Conservation (phyloP, 2,797 vertebrate genomes). For the Coregonus sp. region DNA sequence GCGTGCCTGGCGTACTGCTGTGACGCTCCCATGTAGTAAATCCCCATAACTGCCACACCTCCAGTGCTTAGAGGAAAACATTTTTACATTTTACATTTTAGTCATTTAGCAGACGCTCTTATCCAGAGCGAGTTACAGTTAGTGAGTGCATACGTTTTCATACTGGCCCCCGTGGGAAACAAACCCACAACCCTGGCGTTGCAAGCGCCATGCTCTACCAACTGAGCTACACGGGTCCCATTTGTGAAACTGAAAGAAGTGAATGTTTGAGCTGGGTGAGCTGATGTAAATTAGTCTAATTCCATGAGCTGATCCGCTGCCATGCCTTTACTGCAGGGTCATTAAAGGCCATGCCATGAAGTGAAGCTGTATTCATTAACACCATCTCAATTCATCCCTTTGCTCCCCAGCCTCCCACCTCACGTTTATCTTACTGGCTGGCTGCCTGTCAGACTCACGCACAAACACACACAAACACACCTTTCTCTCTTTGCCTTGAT, state of each 20-base stretch:
- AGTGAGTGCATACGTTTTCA: too few relatives aligned
- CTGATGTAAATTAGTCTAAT: too few relatives aligned
- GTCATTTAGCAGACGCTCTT: too few relatives aligned
- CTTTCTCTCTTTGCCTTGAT: neutral
- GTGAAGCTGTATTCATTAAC: slow-evolving; percentile 9
- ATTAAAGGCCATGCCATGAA: slow-evolving; percentile 4
- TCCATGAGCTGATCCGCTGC: neutral
- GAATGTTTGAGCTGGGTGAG: too few relatives aligned
- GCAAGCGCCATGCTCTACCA: too few relatives aligned
- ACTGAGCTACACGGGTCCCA: too few relatives aligned
- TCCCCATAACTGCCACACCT: neutral
- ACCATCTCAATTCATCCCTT: neutral
- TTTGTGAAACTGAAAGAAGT: too few relatives aligned
- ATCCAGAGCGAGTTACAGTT: too few relatives aligned
- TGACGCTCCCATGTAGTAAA: slow-evolving; percentile 8
- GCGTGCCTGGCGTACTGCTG: neutral
- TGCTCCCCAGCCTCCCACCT: neutral
- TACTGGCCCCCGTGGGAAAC: too few relatives aligned
- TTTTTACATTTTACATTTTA: too few relatives aligned
- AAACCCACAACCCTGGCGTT: too few relatives aligned
- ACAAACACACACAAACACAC: neutral
- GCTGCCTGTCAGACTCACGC: neutral
- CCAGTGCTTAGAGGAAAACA: neutral
- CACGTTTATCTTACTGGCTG: neutral
- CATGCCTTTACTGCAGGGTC: slow-evolving; percentile 10